Evolutionary conservation across 2,113 vertebrate genomes (phyloP), one percentile per base, ranked within the genome.

Genomic region (Morone chrysops): DNA sequence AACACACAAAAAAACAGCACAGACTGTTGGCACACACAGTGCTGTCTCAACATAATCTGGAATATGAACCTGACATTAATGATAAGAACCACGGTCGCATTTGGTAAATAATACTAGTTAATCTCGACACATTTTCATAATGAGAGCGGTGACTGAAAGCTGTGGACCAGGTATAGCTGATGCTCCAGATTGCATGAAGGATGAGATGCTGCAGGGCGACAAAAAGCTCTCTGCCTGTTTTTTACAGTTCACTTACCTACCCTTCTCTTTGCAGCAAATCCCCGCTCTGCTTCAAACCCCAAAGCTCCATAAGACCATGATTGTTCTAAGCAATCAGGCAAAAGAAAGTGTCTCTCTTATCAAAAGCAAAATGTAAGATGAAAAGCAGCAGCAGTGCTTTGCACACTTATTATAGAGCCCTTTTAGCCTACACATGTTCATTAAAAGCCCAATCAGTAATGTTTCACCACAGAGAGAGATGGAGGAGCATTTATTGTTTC

Each of bases 191-290:
- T 70, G 75, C 53, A 83, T 48, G 57, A 71, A 67, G 83, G 31
- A 31, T 31, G 31, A 31, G 31, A 79, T 12, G 78, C 88, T 88
- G 83, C 74, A 77, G 84, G 87, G 75, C 1, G 41, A 91, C 75
- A 78, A 86, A 91, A 90, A 83, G 73, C 85, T 84, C 54, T 89
- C 54, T 59, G 68, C 75, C 73, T 57, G 57, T 89, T 87, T 87
- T 90, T 90, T 83, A 87, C 90, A 90, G 79, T 92, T 89, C 85
- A 92, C 83, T 89, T 83, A 67, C 68, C 80, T 40, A 61, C 61
- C 75, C 63, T 80, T 80, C 61, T 80, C 45, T 71, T 53, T 62
- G 38, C 74, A 75, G 1, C 61, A 36, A 65, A 14, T 79, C 53
- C 38, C 41, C 12, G 0, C 61, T 50, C 50, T 20, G 56, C 80